Conservation (phyloP, 2,888 invertebrate species). For the Drosophila birchii region DNA sequence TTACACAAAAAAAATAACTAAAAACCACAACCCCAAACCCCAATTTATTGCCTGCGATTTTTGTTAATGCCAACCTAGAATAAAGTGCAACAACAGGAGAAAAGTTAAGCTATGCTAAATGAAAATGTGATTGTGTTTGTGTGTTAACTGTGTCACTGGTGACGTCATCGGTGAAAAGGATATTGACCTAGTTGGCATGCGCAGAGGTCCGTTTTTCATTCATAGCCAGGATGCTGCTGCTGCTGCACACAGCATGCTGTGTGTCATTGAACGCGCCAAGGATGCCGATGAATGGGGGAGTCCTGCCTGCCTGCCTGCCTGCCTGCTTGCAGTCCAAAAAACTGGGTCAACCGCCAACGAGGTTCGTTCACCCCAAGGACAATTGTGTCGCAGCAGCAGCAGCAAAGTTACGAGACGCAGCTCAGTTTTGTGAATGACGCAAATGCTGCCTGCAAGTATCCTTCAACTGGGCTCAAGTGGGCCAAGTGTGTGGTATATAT, state of each 20-base stretch:
- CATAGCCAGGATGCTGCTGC: constrained; percentile 38
- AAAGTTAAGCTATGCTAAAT: constrained; percentile 22
- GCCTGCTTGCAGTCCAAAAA: constrained; percentile 38
- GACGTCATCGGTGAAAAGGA: constrained; percentile 78
- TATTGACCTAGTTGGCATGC: constrained; percentile 83
- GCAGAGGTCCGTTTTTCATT: constrained; percentile 65
- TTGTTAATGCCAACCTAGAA: constrained; percentile 61
- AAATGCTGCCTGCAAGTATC: constrained; percentile 50
- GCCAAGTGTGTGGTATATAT: constrained; percentile 22
- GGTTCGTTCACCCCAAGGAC: constrained; percentile 77
- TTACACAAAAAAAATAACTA: constrained; percentile 29
- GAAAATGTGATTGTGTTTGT: neutral
- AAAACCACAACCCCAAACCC: constrained; percentile 5
- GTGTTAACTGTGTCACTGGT: constrained; percentile 67
- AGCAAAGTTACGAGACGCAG: constrained; percentile 27
- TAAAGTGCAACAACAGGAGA: constrained; percentile 32
- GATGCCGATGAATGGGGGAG: constrained; percentile 63
- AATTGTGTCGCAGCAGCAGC: constrained; percentile 63
- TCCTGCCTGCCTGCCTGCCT: constrained; percentile 13
- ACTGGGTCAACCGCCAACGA: constrained; percentile 63
- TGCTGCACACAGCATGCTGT: constrained; percentile 21
- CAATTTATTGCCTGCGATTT: constrained; percentile 56
- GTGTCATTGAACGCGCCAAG: constrained; percentile 58
- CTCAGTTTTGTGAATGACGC: constrained; percentile 54
- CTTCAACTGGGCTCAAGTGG: constrained; percentile 51